A percentile compares a stretch with the other conserved stretches of the same genome.
These are phyloP conservation scores for Drosophila nigromelanica DNA, from an alignment of 1,140 invertebrate species.

Conservation along the genomic window DNA sequence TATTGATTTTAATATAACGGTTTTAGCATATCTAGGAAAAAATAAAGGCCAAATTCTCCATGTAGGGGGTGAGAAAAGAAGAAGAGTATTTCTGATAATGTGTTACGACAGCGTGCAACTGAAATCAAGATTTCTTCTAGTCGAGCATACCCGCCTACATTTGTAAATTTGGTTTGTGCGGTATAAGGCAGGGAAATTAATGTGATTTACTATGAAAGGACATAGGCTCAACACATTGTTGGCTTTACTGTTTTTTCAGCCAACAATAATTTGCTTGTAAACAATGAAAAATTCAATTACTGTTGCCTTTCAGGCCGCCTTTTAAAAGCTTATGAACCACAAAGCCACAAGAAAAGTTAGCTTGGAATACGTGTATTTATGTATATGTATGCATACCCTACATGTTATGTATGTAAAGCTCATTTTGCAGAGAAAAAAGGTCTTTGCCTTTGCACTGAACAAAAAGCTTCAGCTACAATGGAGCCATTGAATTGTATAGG, in stretches of 20 bases:
- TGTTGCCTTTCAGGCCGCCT: constrained; percentile 33
- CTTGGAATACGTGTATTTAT: constrained; percentile 38
- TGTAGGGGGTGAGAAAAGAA: no score
- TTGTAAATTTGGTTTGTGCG: not conserved
- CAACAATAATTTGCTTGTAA: constrained; percentile 77
- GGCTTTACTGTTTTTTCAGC: constrained; percentile 51
- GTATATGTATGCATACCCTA: not conserved
- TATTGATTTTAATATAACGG: no score
- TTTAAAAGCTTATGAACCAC: constrained; percentile 51
- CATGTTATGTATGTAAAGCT: constrained; percentile 7
- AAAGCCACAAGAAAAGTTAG: constrained; percentile 62
- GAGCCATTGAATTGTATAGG: constrained; percentile 20
- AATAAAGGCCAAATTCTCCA: no score
- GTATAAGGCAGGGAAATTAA: constrained; percentile 42
- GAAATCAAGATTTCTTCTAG: no score
- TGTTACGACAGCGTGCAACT: no score
- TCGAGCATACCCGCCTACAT: not conserved
- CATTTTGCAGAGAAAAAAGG: constrained; percentile 16
- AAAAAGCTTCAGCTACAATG: constrained; percentile 18
- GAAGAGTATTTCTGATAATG: no score
- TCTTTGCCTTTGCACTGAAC: constrained; percentile 20
- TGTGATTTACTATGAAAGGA: constrained; percentile 42
- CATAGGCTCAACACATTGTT: constrained; percentile 33
- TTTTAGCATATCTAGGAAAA: no score
- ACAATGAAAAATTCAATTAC: constrained; percentile 77